A percentile compares a stretch with the other conserved stretches of the same genome.
Conservation (phyloP, 1,140 invertebrate species). For the Heliconius hermathena region DNA sequence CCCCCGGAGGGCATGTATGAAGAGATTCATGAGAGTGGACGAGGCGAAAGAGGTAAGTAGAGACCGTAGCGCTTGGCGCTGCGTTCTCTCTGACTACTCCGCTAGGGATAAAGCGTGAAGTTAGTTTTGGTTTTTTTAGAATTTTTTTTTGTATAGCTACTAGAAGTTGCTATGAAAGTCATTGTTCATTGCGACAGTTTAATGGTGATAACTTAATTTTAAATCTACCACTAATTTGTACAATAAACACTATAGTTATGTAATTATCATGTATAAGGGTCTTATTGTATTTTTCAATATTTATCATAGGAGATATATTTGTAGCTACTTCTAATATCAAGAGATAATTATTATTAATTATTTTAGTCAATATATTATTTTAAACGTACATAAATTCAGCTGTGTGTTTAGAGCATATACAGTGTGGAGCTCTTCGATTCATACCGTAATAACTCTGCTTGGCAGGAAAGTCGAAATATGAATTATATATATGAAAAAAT, state of each 20-base stretch:
- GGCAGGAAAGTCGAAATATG: background rate
- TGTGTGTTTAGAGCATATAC: too few relatives aligned
- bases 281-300: background rate
- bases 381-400: background rate
- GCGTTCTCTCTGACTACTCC: too few relatives aligned
- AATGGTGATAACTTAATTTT: background rate
- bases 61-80: too few relatives aligned
- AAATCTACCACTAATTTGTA: background rate
- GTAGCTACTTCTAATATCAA: too few relatives aligned
- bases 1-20: too few relatives aligned
- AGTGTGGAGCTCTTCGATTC: too few relatives aligned
- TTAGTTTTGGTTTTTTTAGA: too few relatives aligned
- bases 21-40: too few relatives aligned
- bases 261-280: background rate
- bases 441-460: background rate
- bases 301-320: background rate
- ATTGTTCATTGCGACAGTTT: background rate
- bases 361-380: background rate
- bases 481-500: too few relatives aligned
- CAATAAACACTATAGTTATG: background rate
- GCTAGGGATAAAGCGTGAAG: too few relatives aligned
- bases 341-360: too few relatives aligned
- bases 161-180: background rate
- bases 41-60: too few relatives aligned
- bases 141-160: background rate